Evolutionary conservation across 2,113 vertebrate genomes (phyloP).

Genomic region (Isichthys henryi): DNA sequence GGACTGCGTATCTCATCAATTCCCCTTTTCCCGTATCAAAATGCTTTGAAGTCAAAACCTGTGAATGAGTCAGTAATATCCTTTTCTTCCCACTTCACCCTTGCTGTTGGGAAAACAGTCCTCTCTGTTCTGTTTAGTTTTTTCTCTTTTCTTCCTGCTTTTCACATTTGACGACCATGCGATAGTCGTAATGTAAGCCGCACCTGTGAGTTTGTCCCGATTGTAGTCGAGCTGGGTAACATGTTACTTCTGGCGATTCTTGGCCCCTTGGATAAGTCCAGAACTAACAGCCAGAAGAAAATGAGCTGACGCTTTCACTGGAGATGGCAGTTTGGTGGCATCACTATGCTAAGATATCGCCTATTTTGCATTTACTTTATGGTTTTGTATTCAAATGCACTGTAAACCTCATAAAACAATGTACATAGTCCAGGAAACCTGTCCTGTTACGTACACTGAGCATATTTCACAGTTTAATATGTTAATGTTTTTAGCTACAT

Average conservation of each 20-base stretch:
- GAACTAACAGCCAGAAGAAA: not conserved
- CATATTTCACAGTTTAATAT: not conserved
- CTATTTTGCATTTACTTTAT: not conserved
- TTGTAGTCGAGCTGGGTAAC: not conserved
- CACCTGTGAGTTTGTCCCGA: not conserved
- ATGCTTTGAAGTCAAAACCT: not conserved
- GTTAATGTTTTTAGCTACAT: not conserved
- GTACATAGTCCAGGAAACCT: not conserved
- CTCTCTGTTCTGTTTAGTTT: not conserved
- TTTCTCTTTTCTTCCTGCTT: not conserved
- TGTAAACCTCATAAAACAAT: constrained; percentile 1
- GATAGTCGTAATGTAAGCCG: not conserved
- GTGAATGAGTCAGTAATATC: not conserved
- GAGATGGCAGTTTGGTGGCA: not conserved
- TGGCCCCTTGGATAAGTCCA: not conserved
- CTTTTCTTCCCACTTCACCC: not conserved
- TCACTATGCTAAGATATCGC: constrained; percentile 1
- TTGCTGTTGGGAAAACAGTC: not conserved
- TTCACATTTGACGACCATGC: not conserved
- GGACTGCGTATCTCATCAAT: not conserved
- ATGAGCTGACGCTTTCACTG: not conserved
- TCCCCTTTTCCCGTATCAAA: not conserved
- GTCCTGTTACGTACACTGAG: constrained; percentile 16
- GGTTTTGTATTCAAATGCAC: not conserved
- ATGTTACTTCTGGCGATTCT: not conserved